phyloP scores from a whole-genome alignment of 1,140 invertebrate species.

The Drosophila navojoa region DNA sequence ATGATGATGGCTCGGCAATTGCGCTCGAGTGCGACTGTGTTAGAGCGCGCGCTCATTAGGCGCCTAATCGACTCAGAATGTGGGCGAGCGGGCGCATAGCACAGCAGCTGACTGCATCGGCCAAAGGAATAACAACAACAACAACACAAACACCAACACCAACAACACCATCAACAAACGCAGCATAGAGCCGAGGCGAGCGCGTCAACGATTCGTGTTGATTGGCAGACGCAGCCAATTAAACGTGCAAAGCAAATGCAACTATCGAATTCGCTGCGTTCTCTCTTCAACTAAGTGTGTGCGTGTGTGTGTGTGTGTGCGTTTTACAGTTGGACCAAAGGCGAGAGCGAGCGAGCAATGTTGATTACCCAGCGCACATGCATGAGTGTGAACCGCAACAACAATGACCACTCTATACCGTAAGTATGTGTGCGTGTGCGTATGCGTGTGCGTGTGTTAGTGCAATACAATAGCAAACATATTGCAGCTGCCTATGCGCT shows the following conservation, averaged over 20 bases:
- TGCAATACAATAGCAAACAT: constrained; percentile 49
- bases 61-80: constrained; percentile 56
- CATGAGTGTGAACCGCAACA: constrained; percentile 4
- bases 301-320: constrained; percentile 9
- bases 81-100: not conserved
- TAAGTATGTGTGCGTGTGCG: constrained; percentile 7
- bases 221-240: constrained; percentile 63
- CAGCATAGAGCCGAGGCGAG: constrained; percentile 4
- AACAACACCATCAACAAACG: not conserved
- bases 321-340: constrained; percentile 14
- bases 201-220: constrained; percentile 37
- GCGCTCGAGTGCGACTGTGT: constrained; percentile 56
- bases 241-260: constrained; percentile 34
- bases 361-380: constrained; percentile 6
- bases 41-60: constrained; percentile 59
- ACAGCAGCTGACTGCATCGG: constrained; percentile 3
- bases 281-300: not conserved
- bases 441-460: not conserved
- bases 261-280: constrained; percentile 1
- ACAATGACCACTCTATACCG: constrained; percentile 2
- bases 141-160: not conserved
- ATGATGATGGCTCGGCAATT: constrained; percentile 11
- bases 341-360: constrained; percentile 1
- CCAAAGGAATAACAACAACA: not conserved
- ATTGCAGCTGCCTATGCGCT: constrained; percentile 39